phyloP scores from a whole-genome alignment of 2,113 vertebrate genomes.

The Osmerus mordax region DNA sequence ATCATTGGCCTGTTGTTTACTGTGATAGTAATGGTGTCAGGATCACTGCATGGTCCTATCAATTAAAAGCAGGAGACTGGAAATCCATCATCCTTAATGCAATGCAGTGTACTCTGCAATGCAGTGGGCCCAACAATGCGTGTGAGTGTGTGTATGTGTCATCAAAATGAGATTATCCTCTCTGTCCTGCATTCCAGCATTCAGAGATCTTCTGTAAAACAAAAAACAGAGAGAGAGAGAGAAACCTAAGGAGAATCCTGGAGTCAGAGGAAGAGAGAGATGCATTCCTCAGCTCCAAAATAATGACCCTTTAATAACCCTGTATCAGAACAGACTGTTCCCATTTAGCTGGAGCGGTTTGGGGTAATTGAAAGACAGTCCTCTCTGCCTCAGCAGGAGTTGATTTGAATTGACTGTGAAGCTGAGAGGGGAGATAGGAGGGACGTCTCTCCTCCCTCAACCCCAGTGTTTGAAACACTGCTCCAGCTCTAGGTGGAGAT shows the following conservation, averaged over 20 bases:
- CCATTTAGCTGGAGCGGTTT: slow-evolving; percentile 22
- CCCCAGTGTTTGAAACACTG: slow-evolving; percentile 22
- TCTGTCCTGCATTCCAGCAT: background rate
- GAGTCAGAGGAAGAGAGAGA: slow-evolving; percentile 4
- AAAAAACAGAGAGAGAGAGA: slow-evolving; percentile 28
- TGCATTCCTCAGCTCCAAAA: slow-evolving; percentile 19
- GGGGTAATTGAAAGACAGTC: slow-evolving; percentile 31
- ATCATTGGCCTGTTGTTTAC: slow-evolving; percentile 54
- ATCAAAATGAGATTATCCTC: background rate
- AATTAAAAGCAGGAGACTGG: slow-evolving; percentile 58
- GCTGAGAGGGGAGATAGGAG: slow-evolving; percentile 47
- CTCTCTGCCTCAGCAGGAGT: slow-evolving; percentile 30
- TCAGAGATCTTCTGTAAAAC: background rate
- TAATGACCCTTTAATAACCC: slow-evolving; percentile 42
- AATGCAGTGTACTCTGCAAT: slow-evolving; percentile 17
- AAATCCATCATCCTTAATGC: slow-evolving; percentile 58
- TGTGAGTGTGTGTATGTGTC: slow-evolving; percentile 2
- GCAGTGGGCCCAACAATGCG: background rate
- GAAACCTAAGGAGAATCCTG: slow-evolving; percentile 5
- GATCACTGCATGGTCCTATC: slow-evolving; percentile 50
- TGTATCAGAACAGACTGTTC: slow-evolving; percentile 42
- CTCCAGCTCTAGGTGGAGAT: slow-evolving; percentile 55
- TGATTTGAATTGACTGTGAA: slow-evolving; percentile 52
- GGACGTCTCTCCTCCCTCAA: slow-evolving; percentile 47
- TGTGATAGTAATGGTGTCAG: slow-evolving; percentile 48